Conservation (phyloP, 64 coral and sea anemone species). For the Catalaphyllia jardinei region DNA sequence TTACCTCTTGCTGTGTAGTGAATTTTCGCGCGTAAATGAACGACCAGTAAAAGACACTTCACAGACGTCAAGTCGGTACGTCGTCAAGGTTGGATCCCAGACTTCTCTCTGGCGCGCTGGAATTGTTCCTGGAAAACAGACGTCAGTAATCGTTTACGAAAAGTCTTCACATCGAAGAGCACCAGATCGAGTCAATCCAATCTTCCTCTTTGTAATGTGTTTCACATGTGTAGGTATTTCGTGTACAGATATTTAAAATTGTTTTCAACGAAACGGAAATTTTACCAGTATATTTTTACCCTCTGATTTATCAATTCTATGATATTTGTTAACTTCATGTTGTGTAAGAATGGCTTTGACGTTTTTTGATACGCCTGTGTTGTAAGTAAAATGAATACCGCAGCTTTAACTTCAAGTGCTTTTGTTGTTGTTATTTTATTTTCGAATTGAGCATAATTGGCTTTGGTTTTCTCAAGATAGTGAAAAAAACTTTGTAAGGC, state of each 20-base stretch:
- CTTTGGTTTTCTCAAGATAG: no score
- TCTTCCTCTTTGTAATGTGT: neutral
- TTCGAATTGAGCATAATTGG: neutral
- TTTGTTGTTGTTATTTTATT: neutral
- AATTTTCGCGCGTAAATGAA: no score
- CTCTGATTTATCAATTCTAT: neutral
- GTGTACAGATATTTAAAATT: slow-evolving; percentile 10
- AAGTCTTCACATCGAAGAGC: no score
- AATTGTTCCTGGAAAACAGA: no score
- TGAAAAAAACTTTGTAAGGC: no score
- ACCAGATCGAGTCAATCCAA: neutral
- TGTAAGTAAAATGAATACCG: neutral
- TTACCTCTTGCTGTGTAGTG: no score
- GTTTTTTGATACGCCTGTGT: neutral
- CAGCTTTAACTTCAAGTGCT: neutral
- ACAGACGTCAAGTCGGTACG: no score
- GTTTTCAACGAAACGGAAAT: neutral
- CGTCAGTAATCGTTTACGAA: no score
- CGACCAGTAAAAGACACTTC: no score
- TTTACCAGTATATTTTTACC: neutral
- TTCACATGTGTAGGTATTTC: neutral
- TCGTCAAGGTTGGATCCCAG: no score
- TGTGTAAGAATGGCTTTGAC: slow-evolving; percentile 2
- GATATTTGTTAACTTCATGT: neutral
- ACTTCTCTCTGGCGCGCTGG: no score